Evolutionary conservation across 1,140 invertebrate species (phyloP).

Genomic region (Colletes gigas): DNA sequence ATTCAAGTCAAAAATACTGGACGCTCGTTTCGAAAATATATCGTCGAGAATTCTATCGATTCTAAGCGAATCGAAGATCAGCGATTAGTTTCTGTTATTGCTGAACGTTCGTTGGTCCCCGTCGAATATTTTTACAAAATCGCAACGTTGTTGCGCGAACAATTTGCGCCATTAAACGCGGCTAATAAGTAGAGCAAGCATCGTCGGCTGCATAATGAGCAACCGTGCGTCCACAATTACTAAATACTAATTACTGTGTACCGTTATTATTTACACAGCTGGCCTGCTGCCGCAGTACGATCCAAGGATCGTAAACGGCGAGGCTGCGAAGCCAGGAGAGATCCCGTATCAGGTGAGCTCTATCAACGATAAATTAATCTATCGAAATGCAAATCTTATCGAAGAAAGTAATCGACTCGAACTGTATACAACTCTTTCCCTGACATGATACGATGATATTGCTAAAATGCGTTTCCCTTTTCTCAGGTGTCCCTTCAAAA

Average conservation of each 20-base stretch:
- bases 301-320: slow-evolving; percentile 66
- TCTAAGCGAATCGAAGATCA: too few relatives aligned
- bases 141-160: too few relatives aligned
- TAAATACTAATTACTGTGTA: slow-evolving; percentile 12
- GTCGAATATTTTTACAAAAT: too few relatives aligned
- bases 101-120: too few relatives aligned
- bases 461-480: too few relatives aligned
- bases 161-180: background rate
- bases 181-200: slow-evolving; percentile 15
- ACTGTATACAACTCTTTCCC: too few relatives aligned
- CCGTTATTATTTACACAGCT: slow-evolving; percentile 20
- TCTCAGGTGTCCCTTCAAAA: slow-evolving; percentile 56
- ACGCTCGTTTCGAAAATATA: too few relatives aligned
- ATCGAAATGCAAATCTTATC: too few relatives aligned
- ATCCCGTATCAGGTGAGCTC: slow-evolving; percentile 68
- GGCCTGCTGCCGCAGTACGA: slow-evolving; percentile 11
- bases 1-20: too few relatives aligned
- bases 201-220: background rate
- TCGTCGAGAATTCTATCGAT: too few relatives aligned
- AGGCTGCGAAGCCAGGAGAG: slow-evolving; percentile 61
- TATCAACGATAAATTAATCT: background rate
- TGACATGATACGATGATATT: too few relatives aligned
- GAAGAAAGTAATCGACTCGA: background rate
- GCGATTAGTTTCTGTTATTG: too few relatives aligned
- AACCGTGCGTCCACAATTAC: background rate